Percentiles rank a stretch among this genome's conserved stretches.
Evolutionary conservation across 2,113 vertebrate species (phyloP).

Genomic region (Pyxicephalus adspersus): DNA sequence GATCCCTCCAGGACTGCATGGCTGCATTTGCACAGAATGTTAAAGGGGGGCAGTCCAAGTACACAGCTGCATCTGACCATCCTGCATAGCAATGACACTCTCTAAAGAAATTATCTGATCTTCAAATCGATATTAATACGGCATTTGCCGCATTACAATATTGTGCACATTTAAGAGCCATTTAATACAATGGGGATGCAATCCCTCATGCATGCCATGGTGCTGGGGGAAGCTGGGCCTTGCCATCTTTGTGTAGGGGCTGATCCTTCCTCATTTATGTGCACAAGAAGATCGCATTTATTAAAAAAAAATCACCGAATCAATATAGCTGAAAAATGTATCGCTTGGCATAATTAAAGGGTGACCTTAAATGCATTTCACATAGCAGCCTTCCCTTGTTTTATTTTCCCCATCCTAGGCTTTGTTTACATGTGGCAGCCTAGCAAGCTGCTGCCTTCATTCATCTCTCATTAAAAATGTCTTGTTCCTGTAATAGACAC

Average conservation of each 20-base stretch:
- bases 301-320: constrained; percentile 58
- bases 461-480: constrained; percentile 48
- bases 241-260: constrained; percentile 68
- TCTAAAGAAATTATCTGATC: constrained; percentile 79
- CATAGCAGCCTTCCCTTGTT: constrained; percentile 18
- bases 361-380: neutral
- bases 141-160: constrained; percentile 76
- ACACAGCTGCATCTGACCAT: constrained; percentile 68
- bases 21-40: constrained; percentile 74
- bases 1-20: constrained; percentile 53
- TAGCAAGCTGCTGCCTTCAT: constrained; percentile 19
- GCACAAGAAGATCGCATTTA: constrained; percentile 66
- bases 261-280: constrained; percentile 66
- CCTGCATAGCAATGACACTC: constrained; percentile 77
- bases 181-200: constrained; percentile 75
- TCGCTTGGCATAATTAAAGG: constrained; percentile 13
- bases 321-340: constrained; percentile 39
- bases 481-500: constrained; percentile 43
- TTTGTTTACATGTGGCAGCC: constrained; percentile 63
- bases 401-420: constrained; percentile 54
- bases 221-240: constrained; percentile 69
- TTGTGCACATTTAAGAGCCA: constrained; percentile 73
- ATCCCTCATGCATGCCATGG: constrained; percentile 71
- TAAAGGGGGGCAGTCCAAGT: constrained; percentile 76
- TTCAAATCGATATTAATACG: constrained; percentile 79